phyloP scores from a whole-genome alignment of 2,113 vertebrate genomes.

The Gyps fulvus region DNA sequence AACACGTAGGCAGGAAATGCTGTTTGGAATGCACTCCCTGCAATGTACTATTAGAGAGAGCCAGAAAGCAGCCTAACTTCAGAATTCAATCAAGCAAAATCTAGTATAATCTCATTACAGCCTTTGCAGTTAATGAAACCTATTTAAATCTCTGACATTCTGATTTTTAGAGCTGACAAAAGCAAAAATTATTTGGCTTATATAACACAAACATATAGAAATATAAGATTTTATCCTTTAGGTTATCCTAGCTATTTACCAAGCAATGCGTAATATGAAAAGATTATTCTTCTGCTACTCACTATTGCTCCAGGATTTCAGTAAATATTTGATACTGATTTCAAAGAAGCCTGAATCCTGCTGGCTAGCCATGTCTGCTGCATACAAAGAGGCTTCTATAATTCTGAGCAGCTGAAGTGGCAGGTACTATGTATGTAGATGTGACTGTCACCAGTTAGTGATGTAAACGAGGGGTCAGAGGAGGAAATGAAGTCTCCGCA shows the following conservation, averaged over 20 bases:
- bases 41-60: neutral
- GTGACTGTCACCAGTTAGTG: slow-evolving; percentile 82
- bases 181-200: slow-evolving; percentile 12
- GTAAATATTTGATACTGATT: slow-evolving; percentile 98
- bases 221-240: slow-evolving; percentile 4
- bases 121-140: slow-evolving; percentile 71
- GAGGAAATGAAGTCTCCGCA: slow-evolving; percentile 77
- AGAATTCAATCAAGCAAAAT: slow-evolving; percentile 75
- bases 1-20: slow-evolving; percentile 62
- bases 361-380: slow-evolving; percentile 93
- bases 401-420: slow-evolving; percentile 67
- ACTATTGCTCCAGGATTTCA: slow-evolving; percentile 99
- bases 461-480: slow-evolving; percentile 78
- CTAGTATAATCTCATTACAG: slow-evolving; percentile 79
- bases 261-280: slow-evolving; percentile 56
- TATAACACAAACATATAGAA: slow-evolving; percentile 20
- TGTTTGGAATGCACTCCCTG: slow-evolving; percentile 36
- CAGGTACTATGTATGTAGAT: slow-evolving; percentile 81
- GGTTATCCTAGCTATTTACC: slow-evolving; percentile 54
- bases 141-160: slow-evolving; percentile 69
- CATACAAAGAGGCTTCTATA: slow-evolving; percentile 74
- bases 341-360: slow-evolving; percentile 99
- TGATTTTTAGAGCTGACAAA: slow-evolving; percentile 50
- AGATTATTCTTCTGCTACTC: slow-evolving; percentile 79
- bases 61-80: slow-evolving; percentile 57